phyloP scores from a whole-genome alignment of 2,113 vertebrate species.

The Sclerurus mexicanus region DNA sequence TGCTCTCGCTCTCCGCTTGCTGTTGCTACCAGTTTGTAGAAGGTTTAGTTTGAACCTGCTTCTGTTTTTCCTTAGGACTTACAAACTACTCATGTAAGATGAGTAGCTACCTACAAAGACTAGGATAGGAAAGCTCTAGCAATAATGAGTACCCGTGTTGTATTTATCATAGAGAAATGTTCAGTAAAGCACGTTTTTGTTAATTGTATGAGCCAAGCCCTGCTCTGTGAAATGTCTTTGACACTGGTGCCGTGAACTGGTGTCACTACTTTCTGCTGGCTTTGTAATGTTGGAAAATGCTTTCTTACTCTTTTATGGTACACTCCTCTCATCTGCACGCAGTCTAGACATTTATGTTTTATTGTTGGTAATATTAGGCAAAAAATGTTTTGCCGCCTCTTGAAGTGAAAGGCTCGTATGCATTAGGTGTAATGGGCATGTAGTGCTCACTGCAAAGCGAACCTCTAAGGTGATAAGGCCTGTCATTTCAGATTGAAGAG shows the following conservation, averaged over 20 bases:
- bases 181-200: background rate
- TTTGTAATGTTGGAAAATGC: background rate
- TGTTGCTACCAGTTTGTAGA: background rate
- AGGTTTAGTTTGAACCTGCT: background rate
- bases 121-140: background rate
- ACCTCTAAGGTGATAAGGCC: background rate
- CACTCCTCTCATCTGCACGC: background rate
- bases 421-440: background rate
- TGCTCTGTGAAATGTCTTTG: background rate
- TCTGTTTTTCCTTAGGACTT: background rate
- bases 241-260: background rate
- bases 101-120: background rate
- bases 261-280: background rate
- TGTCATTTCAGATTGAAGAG: constrained; percentile 2
- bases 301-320: background rate
- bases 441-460: background rate
- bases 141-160: accelerated
- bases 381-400: background rate
- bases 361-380: background rate
- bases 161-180: background rate
- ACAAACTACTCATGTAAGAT: background rate
- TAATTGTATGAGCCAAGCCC: background rate
- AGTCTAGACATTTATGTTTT: background rate
- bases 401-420: background rate
- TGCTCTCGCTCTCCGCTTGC: background rate